phyloP scores from a whole-genome alignment of 2,888 invertebrate species.

The Sarcophaga subvicina region DNA sequence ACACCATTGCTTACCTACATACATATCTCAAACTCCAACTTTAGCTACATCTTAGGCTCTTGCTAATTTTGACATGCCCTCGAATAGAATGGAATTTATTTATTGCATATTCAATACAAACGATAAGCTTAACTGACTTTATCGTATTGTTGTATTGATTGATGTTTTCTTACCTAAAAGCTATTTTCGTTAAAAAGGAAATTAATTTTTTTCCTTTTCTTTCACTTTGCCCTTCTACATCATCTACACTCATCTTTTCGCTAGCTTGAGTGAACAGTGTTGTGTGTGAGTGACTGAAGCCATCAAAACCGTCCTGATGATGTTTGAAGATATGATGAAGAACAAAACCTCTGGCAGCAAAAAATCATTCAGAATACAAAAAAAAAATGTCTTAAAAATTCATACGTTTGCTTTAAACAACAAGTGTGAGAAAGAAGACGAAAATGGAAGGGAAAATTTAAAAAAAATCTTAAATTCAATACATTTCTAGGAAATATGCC shows the following conservation, averaged over 20 bases:
- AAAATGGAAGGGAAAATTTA: not conserved
- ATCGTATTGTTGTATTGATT: conserved; percentile 63
- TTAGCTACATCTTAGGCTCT: not conserved
- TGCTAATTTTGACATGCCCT: conserved; percentile 37
- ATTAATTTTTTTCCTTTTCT: conserved; percentile 45
- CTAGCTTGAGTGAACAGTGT: not conserved
- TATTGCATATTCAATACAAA: not conserved
- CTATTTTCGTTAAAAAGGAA: conserved; percentile 65
- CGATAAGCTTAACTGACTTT: conserved; percentile 37
- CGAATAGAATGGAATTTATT: conserved; percentile 34
- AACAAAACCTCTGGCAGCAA: not conserved
- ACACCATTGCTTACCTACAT: not conserved
- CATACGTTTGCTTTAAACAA: not conserved
- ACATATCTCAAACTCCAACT: not conserved
- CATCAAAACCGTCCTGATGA: conserved; percentile 49
- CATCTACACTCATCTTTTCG: not conserved
- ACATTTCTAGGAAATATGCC: not conserved
- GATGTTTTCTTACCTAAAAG: conserved; percentile 67
- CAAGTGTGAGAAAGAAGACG: not conserved
- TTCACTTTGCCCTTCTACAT: not conserved
- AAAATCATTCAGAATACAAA: not conserved
- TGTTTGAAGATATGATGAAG: not conserved
- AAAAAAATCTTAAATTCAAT: not conserved
- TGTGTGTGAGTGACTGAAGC: conserved; percentile 31
- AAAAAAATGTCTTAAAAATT: not conserved